Base-by-base conservation (phyloP, 2,113 vertebrate species). In the Xenopus laevis region DNA sequence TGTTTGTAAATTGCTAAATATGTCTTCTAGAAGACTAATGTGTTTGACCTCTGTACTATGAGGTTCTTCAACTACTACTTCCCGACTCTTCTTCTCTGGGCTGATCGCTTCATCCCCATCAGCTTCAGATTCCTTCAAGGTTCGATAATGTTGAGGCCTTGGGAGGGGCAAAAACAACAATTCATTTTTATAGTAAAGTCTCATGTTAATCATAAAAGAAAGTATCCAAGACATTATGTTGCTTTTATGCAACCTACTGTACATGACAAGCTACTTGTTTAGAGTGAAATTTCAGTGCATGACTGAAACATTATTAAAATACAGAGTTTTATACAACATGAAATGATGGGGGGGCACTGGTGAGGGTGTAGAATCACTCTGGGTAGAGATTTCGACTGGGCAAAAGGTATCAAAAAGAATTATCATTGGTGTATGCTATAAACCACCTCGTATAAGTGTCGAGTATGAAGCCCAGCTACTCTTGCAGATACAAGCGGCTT, bases 121-220 rank as follows among this genome's bases (percentile, higher is more conserved):
- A 0, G 89, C 87, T 60, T 96, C 94, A 0, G 89, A 94, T 78
- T 98, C 96, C 68, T 94, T 98, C 71, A 98, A 91, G 0, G 95
- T 92, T 65, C 89, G 91, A 71, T 98, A 99, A 0, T 95, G 95
- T 84, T 96, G 95, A 0, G 95, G 94, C 91, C 97, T 98, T 40
- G 33, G 82, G 11, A 50, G 2, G 2, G 5, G 47, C 6, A 4
- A 50, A 50, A 16, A 50, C 47, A 13, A 2, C 47, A 15, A 16
- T 50, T 50, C 2, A 40, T 40, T 40, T 40, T 7, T 9, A 40
- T 9, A 7, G 33, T 40, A 40, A 40, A 40, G 33, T 40, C 33
- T 6, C 33, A 40, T 40, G 33, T 6, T 40, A 40, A 1, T 40
- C 33, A 40, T 40, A 6, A 40, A 40, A 40, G 33, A 40, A 40